Conservation (phyloP, 1,140 invertebrate genomes). For the Radopholus similis region DNA sequence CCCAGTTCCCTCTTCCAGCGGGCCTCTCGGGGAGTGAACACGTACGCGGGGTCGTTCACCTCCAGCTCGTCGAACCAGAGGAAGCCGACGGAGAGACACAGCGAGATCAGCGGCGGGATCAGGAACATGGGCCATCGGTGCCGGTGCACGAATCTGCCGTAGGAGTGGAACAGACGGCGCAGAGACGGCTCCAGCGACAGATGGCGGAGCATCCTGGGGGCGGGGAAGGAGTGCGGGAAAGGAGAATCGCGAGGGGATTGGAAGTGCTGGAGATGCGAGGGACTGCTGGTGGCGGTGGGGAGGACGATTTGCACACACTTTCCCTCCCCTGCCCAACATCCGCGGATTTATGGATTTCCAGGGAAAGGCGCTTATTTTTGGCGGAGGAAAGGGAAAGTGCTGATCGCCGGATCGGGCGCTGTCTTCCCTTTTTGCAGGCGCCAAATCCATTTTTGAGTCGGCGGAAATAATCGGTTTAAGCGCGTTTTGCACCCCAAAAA, state of each 20-base stretch:
- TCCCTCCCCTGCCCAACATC: background rate
- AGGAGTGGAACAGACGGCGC: slow-evolving; percentile 43
- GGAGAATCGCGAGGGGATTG: background rate
- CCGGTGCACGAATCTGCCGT: slow-evolving; percentile 36
- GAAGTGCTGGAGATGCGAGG: background rate
- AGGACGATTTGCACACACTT: too few species aligned
- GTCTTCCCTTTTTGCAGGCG: too few species aligned
- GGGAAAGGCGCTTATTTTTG: too few species aligned
- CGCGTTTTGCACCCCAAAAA: too few species aligned
- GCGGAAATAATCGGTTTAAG: too few species aligned
- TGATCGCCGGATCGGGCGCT: too few species aligned
- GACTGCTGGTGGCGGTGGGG: too few species aligned
- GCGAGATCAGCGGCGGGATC: slow-evolving; percentile 49
- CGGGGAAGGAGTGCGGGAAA: too few species aligned
- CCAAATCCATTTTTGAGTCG: too few species aligned
- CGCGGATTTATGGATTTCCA: background rate
- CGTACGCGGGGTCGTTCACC: slow-evolving; percentile 59
- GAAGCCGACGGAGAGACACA: slow-evolving; percentile 46
- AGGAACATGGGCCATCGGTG: slow-evolving; percentile 52
- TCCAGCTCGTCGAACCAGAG: slow-evolving; percentile 50
- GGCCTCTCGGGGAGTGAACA: slow-evolving; percentile 57
- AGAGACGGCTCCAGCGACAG: slow-evolving; percentile 44
- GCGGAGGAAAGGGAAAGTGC: slow-evolving; percentile 4
- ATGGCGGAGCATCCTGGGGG: slow-evolving; percentile 16
- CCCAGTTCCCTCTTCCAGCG: slow-evolving; percentile 56